A percentile compares a stretch with the other conserved stretches of the same genome.
These are phyloP conservation scores for Plusia festucae DNA, from an alignment of 2,888 invertebrate genomes.

Conservation along the genomic window DNA sequence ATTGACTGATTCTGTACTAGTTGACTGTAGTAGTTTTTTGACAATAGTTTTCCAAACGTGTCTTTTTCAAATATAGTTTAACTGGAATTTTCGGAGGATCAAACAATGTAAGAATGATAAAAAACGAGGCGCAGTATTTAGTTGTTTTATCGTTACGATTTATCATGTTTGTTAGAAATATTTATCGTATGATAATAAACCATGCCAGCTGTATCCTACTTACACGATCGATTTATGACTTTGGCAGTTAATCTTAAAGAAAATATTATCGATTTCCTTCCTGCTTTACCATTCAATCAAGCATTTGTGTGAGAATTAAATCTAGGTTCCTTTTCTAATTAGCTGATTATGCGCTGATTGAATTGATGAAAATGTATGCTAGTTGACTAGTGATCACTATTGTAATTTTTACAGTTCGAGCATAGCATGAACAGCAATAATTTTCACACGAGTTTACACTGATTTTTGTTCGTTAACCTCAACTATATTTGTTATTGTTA, in stretches of 20 bases:
- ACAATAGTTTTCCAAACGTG: too few species aligned
- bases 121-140: slow-evolving; percentile 23
- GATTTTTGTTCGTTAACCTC: too few species aligned
- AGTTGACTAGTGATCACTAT: background rate
- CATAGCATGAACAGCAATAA: too few species aligned
- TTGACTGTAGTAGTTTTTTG: too few species aligned
- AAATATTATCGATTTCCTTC: slow-evolving; percentile 12
- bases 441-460: too few species aligned
- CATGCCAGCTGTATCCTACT: slow-evolving; percentile 14
- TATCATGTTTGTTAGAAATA: slow-evolving; percentile 30
- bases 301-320: background rate
- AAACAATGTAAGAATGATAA: slow-evolving; percentile 32
- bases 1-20: too few species aligned
- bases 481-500: too few species aligned
- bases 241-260: slow-evolving; percentile 10
- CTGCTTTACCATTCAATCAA: background rate
- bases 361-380: background rate
- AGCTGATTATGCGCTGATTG: background rate
- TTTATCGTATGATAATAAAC: slow-evolving; percentile 31
- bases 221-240: slow-evolving; percentile 24
- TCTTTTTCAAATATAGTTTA: background rate
- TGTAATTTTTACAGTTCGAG: background rate
- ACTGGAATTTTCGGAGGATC: slow-evolving; percentile 11
- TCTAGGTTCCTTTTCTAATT: background rate
- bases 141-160: slow-evolving; percentile 31